Evolutionary conservation across 2,888 invertebrate genomes (phyloP).

Genomic region (Dorcus parallelipipedus): DNA sequence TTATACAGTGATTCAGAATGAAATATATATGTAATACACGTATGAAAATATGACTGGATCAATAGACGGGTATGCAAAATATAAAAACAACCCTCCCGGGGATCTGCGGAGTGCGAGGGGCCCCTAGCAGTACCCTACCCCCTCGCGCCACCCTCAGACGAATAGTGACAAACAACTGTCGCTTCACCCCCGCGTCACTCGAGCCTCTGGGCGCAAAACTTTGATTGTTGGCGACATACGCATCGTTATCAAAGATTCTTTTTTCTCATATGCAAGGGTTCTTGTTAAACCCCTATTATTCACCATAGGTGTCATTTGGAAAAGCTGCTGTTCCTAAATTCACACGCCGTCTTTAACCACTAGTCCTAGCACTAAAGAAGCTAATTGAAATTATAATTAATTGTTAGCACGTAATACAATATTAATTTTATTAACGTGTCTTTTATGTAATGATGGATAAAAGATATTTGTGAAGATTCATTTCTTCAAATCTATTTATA

Average conservation of each 20-base stretch:
- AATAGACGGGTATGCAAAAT: slow-evolving; percentile 35
- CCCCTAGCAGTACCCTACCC: slow-evolving; percentile 23
- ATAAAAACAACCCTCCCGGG: slow-evolving; percentile 28
- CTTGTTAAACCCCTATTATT: no score
- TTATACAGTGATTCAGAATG: slow-evolving; percentile 32
- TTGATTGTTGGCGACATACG: slow-evolving; percentile 32
- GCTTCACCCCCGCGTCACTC: slow-evolving; percentile 36
- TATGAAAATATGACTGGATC: slow-evolving; percentile 44
- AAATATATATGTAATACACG: slow-evolving; percentile 41
- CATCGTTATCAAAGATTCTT: slow-evolving; percentile 16
- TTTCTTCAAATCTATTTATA: no score
- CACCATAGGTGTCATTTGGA: background rate
- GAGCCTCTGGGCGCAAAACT: slow-evolving; percentile 33
- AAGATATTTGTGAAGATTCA: no score
- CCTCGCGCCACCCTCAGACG: slow-evolving; percentile 32
- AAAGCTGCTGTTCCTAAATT: background rate
- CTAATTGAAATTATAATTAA: background rate
- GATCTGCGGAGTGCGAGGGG: slow-evolving; percentile 26
- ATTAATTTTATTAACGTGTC: no score
- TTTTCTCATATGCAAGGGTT: background rate
- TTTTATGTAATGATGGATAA: no score
- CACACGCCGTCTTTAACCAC: background rate
- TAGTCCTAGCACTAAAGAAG: background rate
- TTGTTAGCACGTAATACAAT: no score
- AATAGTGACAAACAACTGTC: slow-evolving; percentile 45